Base-by-base conservation (phyloP, 1,140 invertebrate species). In the Cydia fagiglandana region DNA sequence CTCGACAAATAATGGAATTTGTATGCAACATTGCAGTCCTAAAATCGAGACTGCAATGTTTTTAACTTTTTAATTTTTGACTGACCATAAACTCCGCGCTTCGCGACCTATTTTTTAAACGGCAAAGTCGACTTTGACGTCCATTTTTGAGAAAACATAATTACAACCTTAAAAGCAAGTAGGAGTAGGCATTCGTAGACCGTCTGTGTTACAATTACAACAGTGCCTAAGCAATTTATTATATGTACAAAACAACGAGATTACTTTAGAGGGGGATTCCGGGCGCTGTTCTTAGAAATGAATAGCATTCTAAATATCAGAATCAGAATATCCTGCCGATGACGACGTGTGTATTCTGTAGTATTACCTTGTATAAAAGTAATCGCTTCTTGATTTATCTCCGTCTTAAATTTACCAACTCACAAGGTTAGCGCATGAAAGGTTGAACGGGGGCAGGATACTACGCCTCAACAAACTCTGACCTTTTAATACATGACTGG, bases 401-500 rank as follows among this genome's bases (percentile, higher is more conserved):
- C 9, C 24, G 15, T 13, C 28, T 20, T 64, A 30, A 64, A 64
- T 38, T 34, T 34, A 68, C 64, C 28, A 2, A 68, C 24, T 41
- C 7, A 70, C 66, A 41, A 68, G 30, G 34, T 70, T 38, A 70
- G 13, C 34, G 15, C 30, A 1, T 24, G 34, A 70, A 70, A 38
- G 34, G 66, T 41, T 70, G 45, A 3, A 5, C 66, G 64, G 13
- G 30, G 28, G 15, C 34, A 70, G 7, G 66, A 70, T 70, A 41
- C 30, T 34, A 34, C 64, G 15, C 50, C 50, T 53, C 50, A 53
- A 41, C 66, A 6, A 20, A 9, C 34, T 70, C 24, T 70, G 66
- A 45, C 66, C 66, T 70, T 70, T 70, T 41, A 70, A 70, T 70
- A 30, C 66, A 41, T 20, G 66, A 70, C 66, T 70, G 66, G 34